Evolutionary conservation across 1,140 invertebrate species (phyloP), one percentile per base, ranked within the genome.

Genomic region (Tribolium madens): DNA sequence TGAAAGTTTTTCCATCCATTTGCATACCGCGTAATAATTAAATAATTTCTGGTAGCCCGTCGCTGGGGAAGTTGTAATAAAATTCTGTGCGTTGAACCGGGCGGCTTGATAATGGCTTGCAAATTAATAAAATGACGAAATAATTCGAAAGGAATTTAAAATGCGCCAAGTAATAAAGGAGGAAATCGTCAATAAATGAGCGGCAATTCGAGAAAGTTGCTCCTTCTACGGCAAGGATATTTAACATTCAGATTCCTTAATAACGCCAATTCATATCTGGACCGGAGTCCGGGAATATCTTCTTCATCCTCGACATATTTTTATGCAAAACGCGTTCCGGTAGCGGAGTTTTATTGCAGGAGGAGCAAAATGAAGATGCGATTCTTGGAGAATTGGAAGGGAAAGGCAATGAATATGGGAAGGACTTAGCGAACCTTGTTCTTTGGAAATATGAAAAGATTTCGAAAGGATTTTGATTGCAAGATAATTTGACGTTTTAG

Each of bases 271-370:
- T 84, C 82, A 83, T 84, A 83, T 82, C 79, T 81, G 79, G 82
- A 80, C 80, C 31, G 18, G 75, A 71, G 53, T 33, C 47, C 42
- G 47, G 33, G 76, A 75, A 77, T 76, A 73, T 75, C 78, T 79
- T 77, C 77, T 83, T 78, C 79, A 81, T 83, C 81, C 77, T 76
- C 77, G 80, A 84, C 83, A 84, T 84, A 84, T 84, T 84, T 84
- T 84, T 83, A 84, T 84, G 83, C 83, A 82, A 83, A 84, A 81
- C 82, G 79, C 82, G 83, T 84, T 83, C 83, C 83, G 82, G 82
- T 80, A 74, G 79, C 82, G 78, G 81, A 82, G 81, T 83, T 84
- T 84, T 84, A 84, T 84, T 84, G 83, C 83, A 81, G 60, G 75
- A 81, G 60, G 75, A 76, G 80, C 80, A 82, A 83, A 83, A 84